These are phyloP conservation scores for Apogon hyalosoma DNA, from an alignment of 2,797 vertebrate species.

Conservation along the genomic window DNA sequence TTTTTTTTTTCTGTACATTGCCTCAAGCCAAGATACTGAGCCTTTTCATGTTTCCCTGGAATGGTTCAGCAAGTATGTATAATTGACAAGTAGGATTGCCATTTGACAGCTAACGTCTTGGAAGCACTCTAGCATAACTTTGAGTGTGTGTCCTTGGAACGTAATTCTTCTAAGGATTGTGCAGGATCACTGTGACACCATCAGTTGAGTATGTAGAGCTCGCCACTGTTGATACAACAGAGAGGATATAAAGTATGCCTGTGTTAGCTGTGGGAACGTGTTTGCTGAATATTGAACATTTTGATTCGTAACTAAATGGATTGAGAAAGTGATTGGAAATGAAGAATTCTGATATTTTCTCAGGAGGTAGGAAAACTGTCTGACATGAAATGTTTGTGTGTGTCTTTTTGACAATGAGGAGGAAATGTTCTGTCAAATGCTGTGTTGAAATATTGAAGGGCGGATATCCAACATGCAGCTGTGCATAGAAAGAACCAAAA, in stretches of 20 bases:
- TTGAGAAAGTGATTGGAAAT: background rate
- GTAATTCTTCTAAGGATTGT: conserved; percentile 28
- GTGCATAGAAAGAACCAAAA: conserved; percentile 40
- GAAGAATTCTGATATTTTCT: conserved; percentile 15
- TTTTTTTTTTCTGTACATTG: conserved; percentile 12
- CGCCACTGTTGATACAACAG: background rate
- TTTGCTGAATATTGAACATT: background rate
- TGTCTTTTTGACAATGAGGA: conserved; percentile 43
- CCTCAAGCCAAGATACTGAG: conserved; percentile 22
- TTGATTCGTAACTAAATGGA: conserved; percentile 14
- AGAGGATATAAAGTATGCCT: background rate
- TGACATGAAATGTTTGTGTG: conserved; percentile 4
- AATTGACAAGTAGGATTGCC: conserved; percentile 37
- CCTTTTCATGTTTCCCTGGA: conserved; percentile 17
- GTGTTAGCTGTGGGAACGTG: conserved; percentile 7
- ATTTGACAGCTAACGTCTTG: conserved; percentile 55
- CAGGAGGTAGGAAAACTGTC: conserved; percentile 9
- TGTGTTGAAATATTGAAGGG: conserved; percentile 70
- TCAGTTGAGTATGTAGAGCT: conserved; percentile 39
- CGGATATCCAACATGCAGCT: conserved; percentile 70
- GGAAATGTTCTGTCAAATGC: conserved; percentile 72
- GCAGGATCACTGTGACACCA: conserved; percentile 45
- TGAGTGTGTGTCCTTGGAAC: conserved; percentile 39
- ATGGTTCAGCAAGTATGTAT: conserved; percentile 23
- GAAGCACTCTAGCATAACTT: conserved; percentile 28